Evolutionary conservation across 2,113 vertebrate genomes (phyloP), one percentile per base, ranked within the genome.

Genomic region (Epinephelus moara): DNA sequence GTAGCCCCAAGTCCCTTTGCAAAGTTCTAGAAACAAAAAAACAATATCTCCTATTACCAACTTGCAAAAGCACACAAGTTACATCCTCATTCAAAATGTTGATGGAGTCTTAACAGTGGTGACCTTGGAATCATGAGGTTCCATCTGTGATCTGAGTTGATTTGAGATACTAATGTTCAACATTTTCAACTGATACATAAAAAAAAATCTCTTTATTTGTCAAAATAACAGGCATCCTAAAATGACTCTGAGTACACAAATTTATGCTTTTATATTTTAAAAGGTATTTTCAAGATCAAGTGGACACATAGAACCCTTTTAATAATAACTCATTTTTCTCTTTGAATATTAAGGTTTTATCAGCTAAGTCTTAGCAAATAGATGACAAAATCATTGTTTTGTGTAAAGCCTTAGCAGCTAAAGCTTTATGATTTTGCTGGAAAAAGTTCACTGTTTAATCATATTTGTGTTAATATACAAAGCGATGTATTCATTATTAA

Each of bases 1-100:
- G 91, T 90, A 7, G 94, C 87, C 3, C 94, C 94, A 18, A 91
- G 80, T 71, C 96, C 96, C 68, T 78, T 76, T 9, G 27, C 1
- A 62, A 95, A 93, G 18, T 12, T 56, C 96, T 96, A 72, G 15
- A 70, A 68, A 78, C 1, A 53, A 67, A n/a, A 63, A 49, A 23
- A 21, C 8, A 60, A 11, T 5, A 18, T 63, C 9, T 49, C 15
- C 1, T 15, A 33, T 3, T 37, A 56, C 61, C 11, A n/a, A 18
- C 30, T 18, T 12, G 9, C 2, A 30, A 30, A 64, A 45, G 3
- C 10, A 62, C 4, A 67, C n/a, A 60, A 8, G 37, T 25, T 4
- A 27, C 2, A n/a, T 56, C 1, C 3, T 1, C 6, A 47, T 50
- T 25, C 17, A 53, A 12, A 40, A n/a, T 53, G 6, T 13, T n/a